Percentiles rank a stretch among this genome's conserved stretches.
phyloP scores from a whole-genome alignment of 2,888 invertebrate genomes.

The Molanna angustata region DNA sequence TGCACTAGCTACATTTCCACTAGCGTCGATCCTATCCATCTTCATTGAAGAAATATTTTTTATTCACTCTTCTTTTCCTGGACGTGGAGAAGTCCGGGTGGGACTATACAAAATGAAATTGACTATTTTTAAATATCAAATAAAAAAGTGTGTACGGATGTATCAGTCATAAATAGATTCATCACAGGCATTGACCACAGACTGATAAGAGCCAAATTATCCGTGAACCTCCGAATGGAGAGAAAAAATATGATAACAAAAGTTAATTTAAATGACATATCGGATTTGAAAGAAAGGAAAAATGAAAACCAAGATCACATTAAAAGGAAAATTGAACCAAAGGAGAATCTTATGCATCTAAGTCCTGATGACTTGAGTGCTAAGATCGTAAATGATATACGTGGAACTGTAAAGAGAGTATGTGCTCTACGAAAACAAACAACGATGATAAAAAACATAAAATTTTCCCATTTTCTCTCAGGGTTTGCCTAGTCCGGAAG shows the following conservation, averaged over 20 bases:
- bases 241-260: neutral
- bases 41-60: too few species aligned
- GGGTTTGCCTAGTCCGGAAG: too few species aligned
- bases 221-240: neutral
- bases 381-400: neutral
- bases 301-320: neutral
- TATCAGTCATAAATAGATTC: neutral
- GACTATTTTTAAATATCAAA: neutral
- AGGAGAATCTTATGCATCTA: neutral
- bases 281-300: neutral
- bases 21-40: too few species aligned
- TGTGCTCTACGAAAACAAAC: neutral
- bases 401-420: neutral
- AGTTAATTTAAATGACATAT: neutral
- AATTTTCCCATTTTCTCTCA: too few species aligned
- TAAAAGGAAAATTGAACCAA: neutral
- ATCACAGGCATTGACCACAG: slow-evolving; percentile 1
- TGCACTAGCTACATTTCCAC: too few species aligned
- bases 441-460: too few species aligned
- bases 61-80: too few species aligned
- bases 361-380: neutral
- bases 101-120: neutral
- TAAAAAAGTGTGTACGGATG: neutral
- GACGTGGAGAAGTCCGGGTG: slow-evolving; percentile 2
- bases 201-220: neutral